Base-by-base conservation (phyloP, 2,113 vertebrate genomes). In the Hylia prasina region DNA sequence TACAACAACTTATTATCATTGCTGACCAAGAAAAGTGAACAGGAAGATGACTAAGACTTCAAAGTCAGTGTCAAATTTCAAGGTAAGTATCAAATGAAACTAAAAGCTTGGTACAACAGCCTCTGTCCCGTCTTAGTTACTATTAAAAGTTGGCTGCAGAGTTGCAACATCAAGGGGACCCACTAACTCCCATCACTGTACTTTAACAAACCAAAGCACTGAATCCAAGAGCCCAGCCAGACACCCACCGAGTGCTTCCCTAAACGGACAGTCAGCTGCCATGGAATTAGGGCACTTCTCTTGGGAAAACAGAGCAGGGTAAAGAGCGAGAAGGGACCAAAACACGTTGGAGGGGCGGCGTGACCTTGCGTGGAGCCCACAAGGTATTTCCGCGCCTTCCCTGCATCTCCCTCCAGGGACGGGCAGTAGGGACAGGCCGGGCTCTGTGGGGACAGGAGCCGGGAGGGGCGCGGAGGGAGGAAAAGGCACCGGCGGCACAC, bases 291-390 rank as follows among this genome's bases (percentile, higher is more conserved):
- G 64, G 30, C 42, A 5, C 31, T 40, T 66, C 33, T 39, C 77
- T 24, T 0, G 20, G 47, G 39, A 35, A 45, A 50, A 50, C 9
- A 70, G 42, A 4, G 85, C n/a, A 14, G 60, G 18, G 14, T 15
- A 51, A 57, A 44, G 68, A 18, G 50, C 50, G 69, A 15, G 40
- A 60, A 28, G 45, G 40, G 10, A 16, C 17, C 40, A 3, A 37
- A 50, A 2, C 0, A 15, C 0, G 18, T 1, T 40, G 10, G 24
- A 7, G 44, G 44, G 58, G 39, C 13, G 14, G 23, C 2, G 4
- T 64, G 80, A 89, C 90, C 79, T 83, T 89, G 76, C 14, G 15
- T 10, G 61, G 48, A 47, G 56, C 65, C 56, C 91, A 7, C 45
- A 45, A 3, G 72, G 45, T 1, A 40, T 15, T 15, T 1, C 48